Evolutionary conservation across 2,888 invertebrate species (phyloP).

Genomic region (Anthrax anthrax): DNA sequence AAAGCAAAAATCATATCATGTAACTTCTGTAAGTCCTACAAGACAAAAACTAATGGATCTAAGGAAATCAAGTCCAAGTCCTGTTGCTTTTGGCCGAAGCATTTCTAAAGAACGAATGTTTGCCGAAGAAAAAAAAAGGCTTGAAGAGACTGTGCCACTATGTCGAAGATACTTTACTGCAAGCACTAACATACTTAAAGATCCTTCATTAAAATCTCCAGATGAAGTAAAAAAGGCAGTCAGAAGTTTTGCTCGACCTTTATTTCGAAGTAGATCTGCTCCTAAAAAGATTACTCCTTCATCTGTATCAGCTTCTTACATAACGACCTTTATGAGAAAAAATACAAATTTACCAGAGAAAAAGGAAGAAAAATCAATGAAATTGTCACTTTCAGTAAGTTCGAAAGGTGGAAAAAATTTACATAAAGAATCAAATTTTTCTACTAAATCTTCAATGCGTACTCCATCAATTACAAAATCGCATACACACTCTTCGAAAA

Average conservation of each 20-base stretch:
- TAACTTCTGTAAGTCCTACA: slow-evolving; percentile 28
- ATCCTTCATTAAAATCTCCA: slow-evolving; percentile 44
- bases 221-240: slow-evolving; percentile 41
- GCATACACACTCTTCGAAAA: slow-evolving; percentile 10
- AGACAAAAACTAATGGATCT: slow-evolving; percentile 14
- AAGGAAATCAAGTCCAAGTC: slow-evolving; percentile 31
- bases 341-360: slow-evolving; percentile 5
- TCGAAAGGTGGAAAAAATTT: background rate
- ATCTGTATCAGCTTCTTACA: background rate
- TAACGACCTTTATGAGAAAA: slow-evolving; percentile 1
- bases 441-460: slow-evolving; percentile 13
- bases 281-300: slow-evolving; percentile 13
- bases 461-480: slow-evolving; percentile 12
- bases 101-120: slow-evolving; percentile 44
- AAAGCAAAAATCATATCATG: slow-evolving; percentile 21
- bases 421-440: background rate
- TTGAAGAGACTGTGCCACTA: slow-evolving; percentile 32
- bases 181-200: slow-evolving; percentile 31
- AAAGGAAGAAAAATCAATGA: slow-evolving; percentile 9
- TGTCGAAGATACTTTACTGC: slow-evolving; percentile 28
- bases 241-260: slow-evolving; percentile 28
- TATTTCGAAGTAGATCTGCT: slow-evolving; percentile 28
- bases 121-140: slow-evolving; percentile 39
- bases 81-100: slow-evolving; percentile 34
- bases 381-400: slow-evolving; percentile 5